phyloP scores from a whole-genome alignment of 1,140 invertebrate genomes.

The Atta colombica region DNA sequence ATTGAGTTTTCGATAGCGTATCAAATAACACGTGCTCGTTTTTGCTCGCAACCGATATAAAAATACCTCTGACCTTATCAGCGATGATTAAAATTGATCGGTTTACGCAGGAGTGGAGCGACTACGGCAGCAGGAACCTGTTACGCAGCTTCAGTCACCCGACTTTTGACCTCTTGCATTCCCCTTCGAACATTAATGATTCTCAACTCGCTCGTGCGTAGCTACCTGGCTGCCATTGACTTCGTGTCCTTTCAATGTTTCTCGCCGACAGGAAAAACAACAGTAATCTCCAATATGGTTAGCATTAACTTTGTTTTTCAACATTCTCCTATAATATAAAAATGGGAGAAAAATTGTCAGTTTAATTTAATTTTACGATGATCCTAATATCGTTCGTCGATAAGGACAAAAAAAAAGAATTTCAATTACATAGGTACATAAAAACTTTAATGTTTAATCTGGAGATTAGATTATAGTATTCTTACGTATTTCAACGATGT shows the following conservation, averaged over 20 bases:
- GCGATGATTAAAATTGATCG: constrained; percentile 40
- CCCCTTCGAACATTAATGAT: constrained; percentile 28
- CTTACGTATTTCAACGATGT: too few species aligned
- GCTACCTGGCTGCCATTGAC: constrained; percentile 33
- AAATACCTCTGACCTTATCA: constrained; percentile 42
- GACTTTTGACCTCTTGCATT: constrained; percentile 39
- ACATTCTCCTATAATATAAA: background rate
- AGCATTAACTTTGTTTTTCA: background rate
- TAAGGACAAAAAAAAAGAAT: background rate
- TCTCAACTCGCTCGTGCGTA: constrained; percentile 1
- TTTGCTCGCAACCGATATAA: constrained; percentile 8
- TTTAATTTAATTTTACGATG: background rate
- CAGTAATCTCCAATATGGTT: background rate
- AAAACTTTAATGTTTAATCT: too few species aligned
- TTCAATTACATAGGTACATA: background rate
- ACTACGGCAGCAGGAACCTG: constrained; percentile 13
- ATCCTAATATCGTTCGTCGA: background rate
- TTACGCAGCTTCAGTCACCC: constrained; percentile 30
- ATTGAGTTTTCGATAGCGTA: background rate
- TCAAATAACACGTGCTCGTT: background rate
- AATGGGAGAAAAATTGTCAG: background rate
- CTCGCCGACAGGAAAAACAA: background rate
- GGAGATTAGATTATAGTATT: too few species aligned
- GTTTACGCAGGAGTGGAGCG: constrained; percentile 25
- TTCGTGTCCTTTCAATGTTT: constrained; percentile 16